Percentiles rank a stretch among this genome's conserved stretches.
Conservation (phyloP, 2,888 invertebrate species). For the Epicampocera succincta region DNA sequence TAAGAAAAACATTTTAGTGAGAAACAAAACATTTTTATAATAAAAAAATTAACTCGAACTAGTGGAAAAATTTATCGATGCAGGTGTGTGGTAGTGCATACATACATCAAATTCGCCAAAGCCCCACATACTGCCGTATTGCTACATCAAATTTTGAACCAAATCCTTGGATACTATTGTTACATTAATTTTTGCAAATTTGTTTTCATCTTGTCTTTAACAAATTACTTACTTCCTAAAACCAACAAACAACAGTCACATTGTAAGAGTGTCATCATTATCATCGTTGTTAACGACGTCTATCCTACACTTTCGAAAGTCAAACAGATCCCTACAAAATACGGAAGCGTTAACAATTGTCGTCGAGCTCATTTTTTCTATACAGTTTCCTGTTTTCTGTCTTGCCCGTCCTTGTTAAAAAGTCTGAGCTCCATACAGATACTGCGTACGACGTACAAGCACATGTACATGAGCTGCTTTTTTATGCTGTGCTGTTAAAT, state of each 20-base stretch:
- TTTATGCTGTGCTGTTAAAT: conserved; percentile 64
- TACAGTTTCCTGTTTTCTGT: conserved; percentile 19
- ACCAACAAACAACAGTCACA: conserved; percentile 32
- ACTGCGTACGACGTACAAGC: background rate
- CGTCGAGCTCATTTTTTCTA: conserved; percentile 45
- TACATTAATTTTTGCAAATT: conserved; percentile 34
- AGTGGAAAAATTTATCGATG: no score
- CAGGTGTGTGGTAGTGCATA: no score
- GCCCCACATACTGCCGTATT: background rate
- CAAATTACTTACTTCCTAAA: conserved; percentile 43
- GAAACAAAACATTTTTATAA: background rate
- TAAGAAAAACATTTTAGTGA: background rate
- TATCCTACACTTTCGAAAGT: conserved; percentile 23
- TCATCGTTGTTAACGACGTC: conserved; percentile 39
- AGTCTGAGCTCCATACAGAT: conserved; percentile 5
- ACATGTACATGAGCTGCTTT: background rate
- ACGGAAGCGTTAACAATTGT: conserved; percentile 66
- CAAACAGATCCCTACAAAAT: conserved; percentile 57
- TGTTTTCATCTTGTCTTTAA: conserved; percentile 30
- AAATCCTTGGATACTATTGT: background rate
- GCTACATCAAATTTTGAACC: background rate
- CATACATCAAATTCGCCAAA: no score
- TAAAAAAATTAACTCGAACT: background rate
- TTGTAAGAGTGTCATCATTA: conserved; percentile 44
- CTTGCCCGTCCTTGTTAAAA: conserved; percentile 12